A percentile compares a stretch with the other conserved stretches of the same genome.
phyloP scores from a whole-genome alignment of 2,888 invertebrate species.

The Drosophila macrospina region DNA sequence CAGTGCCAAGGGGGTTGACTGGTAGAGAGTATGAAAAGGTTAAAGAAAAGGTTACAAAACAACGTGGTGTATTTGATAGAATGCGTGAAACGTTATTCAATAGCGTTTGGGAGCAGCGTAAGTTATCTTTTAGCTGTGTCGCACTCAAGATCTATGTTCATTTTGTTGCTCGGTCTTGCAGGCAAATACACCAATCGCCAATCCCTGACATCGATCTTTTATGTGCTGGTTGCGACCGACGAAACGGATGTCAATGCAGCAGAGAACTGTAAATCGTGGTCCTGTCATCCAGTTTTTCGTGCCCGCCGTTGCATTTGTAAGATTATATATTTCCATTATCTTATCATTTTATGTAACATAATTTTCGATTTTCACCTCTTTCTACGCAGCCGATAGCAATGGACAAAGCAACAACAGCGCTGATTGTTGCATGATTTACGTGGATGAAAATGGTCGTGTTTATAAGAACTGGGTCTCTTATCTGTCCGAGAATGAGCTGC shows the following conservation, averaged over 20 bases:
- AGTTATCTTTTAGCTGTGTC: conserved; percentile 19
- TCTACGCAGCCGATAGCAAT: conserved; percentile 27
- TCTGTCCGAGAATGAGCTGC: conserved; percentile 85
- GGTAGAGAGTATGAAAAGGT: not conserved
- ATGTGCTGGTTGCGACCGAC: conserved; percentile 75
- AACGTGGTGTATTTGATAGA: conserved; percentile 12
- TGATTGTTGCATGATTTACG: conserved; percentile 82
- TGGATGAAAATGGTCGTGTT: conserved; percentile 84
- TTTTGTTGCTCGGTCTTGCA: conserved; percentile 34
- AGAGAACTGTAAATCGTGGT: conserved; percentile 52
- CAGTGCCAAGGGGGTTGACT: not conserved
- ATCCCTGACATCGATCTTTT: conserved; percentile 79
- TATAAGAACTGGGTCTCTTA: conserved; percentile 86
- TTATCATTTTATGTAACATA: not conserved
- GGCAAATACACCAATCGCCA: conserved; percentile 82
- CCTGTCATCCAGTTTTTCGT: conserved; percentile 82
- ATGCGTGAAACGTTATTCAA: conserved; percentile 63
- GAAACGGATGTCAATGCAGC: conserved; percentile 51
- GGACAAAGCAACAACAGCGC: conserved; percentile 55
- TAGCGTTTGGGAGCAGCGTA: conserved; percentile 82
- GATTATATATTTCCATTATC: conserved; percentile 14
- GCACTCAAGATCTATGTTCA: not conserved
- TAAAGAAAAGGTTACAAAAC: not conserved
- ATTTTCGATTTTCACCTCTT: not conserved
- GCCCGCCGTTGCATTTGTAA: conserved; percentile 82